Base-by-base conservation (phyloP, 30 jellyfish, hydroid and myxozoan genomes). In the Aurelia coerulea region DNA sequence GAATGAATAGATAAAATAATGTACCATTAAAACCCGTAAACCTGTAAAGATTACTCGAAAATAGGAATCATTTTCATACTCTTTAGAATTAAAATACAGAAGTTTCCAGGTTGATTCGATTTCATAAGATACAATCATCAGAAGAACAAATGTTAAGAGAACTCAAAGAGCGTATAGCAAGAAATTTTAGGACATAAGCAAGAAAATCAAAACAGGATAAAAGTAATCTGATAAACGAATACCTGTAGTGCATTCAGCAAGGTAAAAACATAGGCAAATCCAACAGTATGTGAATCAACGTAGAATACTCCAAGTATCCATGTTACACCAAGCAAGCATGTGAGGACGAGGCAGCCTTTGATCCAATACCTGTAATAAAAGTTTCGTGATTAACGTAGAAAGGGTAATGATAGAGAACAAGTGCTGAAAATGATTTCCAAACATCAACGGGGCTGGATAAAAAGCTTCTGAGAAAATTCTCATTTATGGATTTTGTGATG, bases 161-260 rank as follows among this genome's bases (percentile, higher is more conserved):
- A 37, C 5, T 37, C 5, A 37, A 37, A 37, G 5, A 37, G 49
- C 49, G 5, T 37, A 37, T 37, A 37, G 49, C 5, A 37, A 37
- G 49, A 2, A 37, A 37, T 37, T 37, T 37, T 2, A 5, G 49
- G 5, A 37, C 5, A 37, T 2, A 46, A 9, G 56, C 15, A 46
- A 46, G 56, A 46, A 6, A 46, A 46, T 46, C 56, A 46, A 46
- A 46, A 9, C 8, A 14, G 56, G 56, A 46, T 2, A 7, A 14
- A 19, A 6, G 19, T 7, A 71, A 50, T 46, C 7, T 17, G 7
- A 23, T 7, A 19, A 62, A 37, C 1, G 7, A 53, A 9, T 65
- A 92, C 98, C 96, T 92, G 98, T 82, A 92, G 59, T 8, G 98
- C 98, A 76, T 92, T 92, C 41, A 85, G 95, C 13, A 92, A 71